phyloP scores from a whole-genome alignment of 2,797 vertebrate species.

The Sparidentex hasta region DNA sequence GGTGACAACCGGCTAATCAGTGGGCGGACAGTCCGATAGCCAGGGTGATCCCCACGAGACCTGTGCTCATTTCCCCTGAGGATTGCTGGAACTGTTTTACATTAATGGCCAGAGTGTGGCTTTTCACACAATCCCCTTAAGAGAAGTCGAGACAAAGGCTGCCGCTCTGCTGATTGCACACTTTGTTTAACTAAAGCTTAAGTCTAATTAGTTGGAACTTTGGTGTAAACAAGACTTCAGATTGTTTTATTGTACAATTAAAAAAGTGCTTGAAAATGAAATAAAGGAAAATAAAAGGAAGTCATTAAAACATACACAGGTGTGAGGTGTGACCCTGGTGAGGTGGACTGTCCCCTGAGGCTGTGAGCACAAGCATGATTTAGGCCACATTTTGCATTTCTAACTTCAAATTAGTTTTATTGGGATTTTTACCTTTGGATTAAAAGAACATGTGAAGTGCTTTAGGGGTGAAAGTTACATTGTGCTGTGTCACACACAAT shows the following conservation, averaged over 20 bases:
- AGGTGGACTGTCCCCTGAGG: too few relatives aligned
- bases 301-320: too few relatives aligned
- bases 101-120: slow-evolving; percentile 50
- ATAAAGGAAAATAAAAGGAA: too few relatives aligned
- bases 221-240: background rate
- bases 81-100: slow-evolving; percentile 54
- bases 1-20: slow-evolving; percentile 77
- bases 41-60: slow-evolving; percentile 67
- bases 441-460: too few relatives aligned
- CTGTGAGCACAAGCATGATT: too few relatives aligned
- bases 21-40: slow-evolving; percentile 66
- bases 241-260: background rate
- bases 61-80: slow-evolving; percentile 50
- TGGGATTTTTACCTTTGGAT: too few relatives aligned
- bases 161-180: background rate
- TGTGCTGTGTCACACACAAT: too few relatives aligned
- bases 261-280: background rate
- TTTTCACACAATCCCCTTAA: slow-evolving; percentile 32
- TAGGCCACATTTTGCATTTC: too few relatives aligned
- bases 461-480: too few relatives aligned
- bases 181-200: slow-evolving; percentile 12
- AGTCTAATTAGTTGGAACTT: background rate
- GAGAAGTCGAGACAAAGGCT: background rate
- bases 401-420: too few relatives aligned
- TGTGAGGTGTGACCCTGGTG: too few relatives aligned